Evolutionary conservation across 2,113 vertebrate species (phyloP), one percentile per base, ranked within the genome.

Genomic region (Morone saxatilis): DNA sequence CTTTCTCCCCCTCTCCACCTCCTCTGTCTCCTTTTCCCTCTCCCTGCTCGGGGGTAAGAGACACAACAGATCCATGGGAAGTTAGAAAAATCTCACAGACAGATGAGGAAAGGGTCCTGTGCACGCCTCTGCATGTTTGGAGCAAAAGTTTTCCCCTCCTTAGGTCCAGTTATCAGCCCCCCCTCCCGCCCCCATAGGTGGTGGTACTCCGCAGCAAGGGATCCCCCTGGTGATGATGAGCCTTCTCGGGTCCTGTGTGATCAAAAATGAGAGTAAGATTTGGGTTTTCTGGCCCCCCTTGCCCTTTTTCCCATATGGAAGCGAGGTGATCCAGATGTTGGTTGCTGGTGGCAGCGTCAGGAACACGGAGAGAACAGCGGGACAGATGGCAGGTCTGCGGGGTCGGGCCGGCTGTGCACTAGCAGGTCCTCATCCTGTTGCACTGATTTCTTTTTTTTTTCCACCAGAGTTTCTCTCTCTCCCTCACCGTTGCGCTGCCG

Each of bases 361-460:
- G 78, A 63, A 50, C 59, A 59, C 43, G 36, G 76, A 81, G 72
- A 76, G 83, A 87, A 81, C 69, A 81, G 81, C 76, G 47, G 89
- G 90, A 88, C 90, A 91, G 91, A 91, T 92, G 91, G 90, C 76
- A 69, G 91, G 86, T 87, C 83, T 72, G 86, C 53, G 50, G 80
- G 86, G 85, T 90, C 82, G 73, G 67, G 76, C 80, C 25, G 80
- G 68, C 87, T 56, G 82, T 57, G 80, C 87, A 87, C 90, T 91
- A 91, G 89, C 92, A 94, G 92, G 92, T 94, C 90, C 79, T 88
- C 90, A 86, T 93, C 91, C 91, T 93, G 93, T 93, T 94, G 91
- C 90, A 75, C 88, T 88, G 86, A 85, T 87, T 84, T 76, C 20
- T 57, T 4, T 47, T 13, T 22, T 51, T 71, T 41, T 76, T 81